A percentile compares a stretch with the other conserved stretches of the same genome.
phyloP scores from a whole-genome alignment of 2,797 vertebrate species.

The Cygnus olor region DNA sequence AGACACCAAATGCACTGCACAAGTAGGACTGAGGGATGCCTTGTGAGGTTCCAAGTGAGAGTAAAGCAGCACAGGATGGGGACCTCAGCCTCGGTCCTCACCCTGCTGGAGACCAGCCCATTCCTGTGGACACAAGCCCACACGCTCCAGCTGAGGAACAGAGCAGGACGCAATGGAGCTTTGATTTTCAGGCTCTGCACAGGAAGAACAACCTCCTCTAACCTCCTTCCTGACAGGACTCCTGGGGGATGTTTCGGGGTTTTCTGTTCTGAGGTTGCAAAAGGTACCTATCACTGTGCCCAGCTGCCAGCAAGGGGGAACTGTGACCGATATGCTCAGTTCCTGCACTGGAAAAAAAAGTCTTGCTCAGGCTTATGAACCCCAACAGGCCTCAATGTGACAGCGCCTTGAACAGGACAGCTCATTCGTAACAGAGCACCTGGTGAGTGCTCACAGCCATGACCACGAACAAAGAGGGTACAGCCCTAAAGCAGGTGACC shows the following conservation, averaged over 20 bases:
- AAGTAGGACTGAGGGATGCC: neutral
- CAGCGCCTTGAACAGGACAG: too few species aligned
- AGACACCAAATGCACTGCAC: neutral
- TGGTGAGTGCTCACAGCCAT: too few species aligned
- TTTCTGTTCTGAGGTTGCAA: neutral
- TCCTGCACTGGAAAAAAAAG: too few species aligned
- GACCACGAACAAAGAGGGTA: too few species aligned
- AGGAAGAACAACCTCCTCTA: neutral
- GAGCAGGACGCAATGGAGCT: neutral
- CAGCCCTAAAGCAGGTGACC: too few species aligned
- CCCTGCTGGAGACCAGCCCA: neutral
- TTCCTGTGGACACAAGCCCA: neutral
- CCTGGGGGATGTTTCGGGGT: neutral
- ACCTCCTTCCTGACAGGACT: neutral
- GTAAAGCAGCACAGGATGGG: neutral
- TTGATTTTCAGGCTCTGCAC: neutral
- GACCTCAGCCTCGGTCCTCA: neutral
- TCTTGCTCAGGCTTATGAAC: too few species aligned
- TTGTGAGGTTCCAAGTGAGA: neutral
- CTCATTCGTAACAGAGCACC: too few species aligned
- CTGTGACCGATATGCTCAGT: too few species aligned
- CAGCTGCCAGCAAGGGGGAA: neutral
- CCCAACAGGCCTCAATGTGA: too few species aligned
- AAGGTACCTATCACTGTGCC: neutral
- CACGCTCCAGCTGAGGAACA: neutral